Base-by-base conservation (phyloP, 2,113 vertebrate species). In the Urocolius indicus region DNA sequence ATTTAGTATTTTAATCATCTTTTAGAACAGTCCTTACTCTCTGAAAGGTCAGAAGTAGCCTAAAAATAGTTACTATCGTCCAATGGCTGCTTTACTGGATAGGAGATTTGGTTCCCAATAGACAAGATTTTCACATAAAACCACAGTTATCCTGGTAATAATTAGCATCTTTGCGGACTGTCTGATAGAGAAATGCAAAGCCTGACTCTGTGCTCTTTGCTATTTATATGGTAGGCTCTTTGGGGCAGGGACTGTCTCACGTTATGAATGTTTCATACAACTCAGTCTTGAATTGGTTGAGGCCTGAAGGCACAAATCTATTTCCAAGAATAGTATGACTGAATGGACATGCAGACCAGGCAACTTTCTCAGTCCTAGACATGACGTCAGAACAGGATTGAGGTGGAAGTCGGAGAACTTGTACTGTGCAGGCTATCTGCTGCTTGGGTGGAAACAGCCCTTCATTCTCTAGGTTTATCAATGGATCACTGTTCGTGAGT, bases 31-130 rank as follows among this genome's bases (percentile, higher is more conserved):
- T 87, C 90, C 81, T 91, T 94, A 92, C 85, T 94, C 83, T 97
- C 65, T 27, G 71, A 93, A 96, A 92, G 92, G 93, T 94, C 96
- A 93, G 69, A 89, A 89, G 80, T 72, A 93, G 90, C 80, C 86
- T 97, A 96, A 96, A 95, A 96, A 96, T 96, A 97, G 94, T 89
- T 78, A 32, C 76, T 61, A 29, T 90, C 86, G 61, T 94, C 88
- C 93, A 80, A 82, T 84, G 79, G n/a, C 80, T 89, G 92, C 93
- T 92, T 96, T 92, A 76, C 83, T 90, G 89, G 83, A 26, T 87
- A 72, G 81, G 76, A 95, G 88, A 59, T 84, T 86, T 68, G 79
- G 72, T 90, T 90, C 95, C 88, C 85, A 73, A 29, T 11, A 59
- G 94, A 38, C 73, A 30, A 45, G 68, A 61, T 84, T 87, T 93